Evolutionary conservation across 2,797 vertebrate genomes (phyloP).

Genomic region (Lacerta bilineata): DNA sequence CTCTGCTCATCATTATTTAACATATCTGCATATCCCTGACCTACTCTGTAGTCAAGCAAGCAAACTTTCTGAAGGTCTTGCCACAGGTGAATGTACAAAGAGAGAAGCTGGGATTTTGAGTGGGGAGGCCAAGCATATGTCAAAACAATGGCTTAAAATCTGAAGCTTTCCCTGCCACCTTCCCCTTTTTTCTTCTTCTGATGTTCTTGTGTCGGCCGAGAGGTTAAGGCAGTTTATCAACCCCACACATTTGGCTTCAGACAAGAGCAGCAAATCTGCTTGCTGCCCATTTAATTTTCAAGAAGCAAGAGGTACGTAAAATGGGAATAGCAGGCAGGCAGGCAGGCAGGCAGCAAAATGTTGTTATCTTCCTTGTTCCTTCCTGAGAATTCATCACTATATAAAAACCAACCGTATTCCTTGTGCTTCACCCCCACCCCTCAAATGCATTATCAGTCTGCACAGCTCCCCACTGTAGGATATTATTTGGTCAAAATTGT

Average conservation of each 20-base stretch:
- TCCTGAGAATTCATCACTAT: neutral
- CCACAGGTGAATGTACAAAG: conserved; percentile 46
- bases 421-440: conserved; percentile 54
- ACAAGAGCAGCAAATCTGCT: conserved; percentile 46
- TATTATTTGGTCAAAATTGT: conserved; percentile 49
- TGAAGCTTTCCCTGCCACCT: conserved; percentile 3
- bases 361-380: neutral
- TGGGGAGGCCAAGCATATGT: conserved; percentile 43
- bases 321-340: conserved; percentile 26
- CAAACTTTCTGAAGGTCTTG: neutral
- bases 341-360: conserved; percentile 38
- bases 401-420: neutral
- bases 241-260: neutral
- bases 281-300: conserved; percentile 58
- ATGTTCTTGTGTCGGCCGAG: conserved; percentile 41
- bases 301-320: conserved; percentile 49
- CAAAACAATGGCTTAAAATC: conserved; percentile 46
- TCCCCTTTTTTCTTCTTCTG: neutral
- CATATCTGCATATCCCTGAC: conserved; percentile 7
- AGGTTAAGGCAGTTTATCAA: conserved; percentile 17
- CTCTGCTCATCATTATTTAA: conserved; percentile 7
- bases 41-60: neutral
- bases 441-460: conserved; percentile 54
- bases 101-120: conserved; percentile 40
- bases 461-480: conserved; percentile 54